Evolutionary conservation across 2,888 invertebrate species (phyloP), one percentile per base, ranked within the genome.

Genomic region (Noctua comes): DNA sequence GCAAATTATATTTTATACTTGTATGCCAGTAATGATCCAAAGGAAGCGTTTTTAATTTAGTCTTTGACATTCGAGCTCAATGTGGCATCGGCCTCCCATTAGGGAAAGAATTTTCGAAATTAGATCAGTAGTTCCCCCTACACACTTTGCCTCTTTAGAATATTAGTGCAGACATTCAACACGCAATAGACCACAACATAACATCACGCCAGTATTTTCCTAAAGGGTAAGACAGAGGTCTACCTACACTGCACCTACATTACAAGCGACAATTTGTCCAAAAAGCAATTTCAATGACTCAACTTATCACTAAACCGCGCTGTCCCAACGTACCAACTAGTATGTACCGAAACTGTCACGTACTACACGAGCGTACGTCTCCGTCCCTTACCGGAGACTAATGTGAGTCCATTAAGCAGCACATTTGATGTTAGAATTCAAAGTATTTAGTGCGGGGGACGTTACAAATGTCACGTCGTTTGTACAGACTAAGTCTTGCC

Each of bases 401-500:
- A 85, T 87, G 72, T 13, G 6, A 13, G 62, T n/a, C 74, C 85
- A 87, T 87, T 87, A 84, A 70, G 48, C 72, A 77, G 72, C 74
- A 76, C 85, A 70, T 84, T 85, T 87, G 81, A 84, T 83, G 84
- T 74, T 76, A 73, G 77, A 79, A 78, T 82, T 77, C 83, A 64
- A 76, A 83, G 88, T 88, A 89, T 89, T 88, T 89, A 86, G 84
- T 82, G 68, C 64, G 79, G 68, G 77, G 74, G 68, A 70, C 73
- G 83, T 80, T 80, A 89, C 86, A 88, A 87, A 89, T 87, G 89
- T 69, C 73, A 81, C 70, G 79, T 88, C 91, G 81, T 90, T 90
- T 89, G 88, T 90, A 83, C 74, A 31, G 83, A 73, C 82, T 85
- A 80, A 86, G 79, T 82, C 83, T 80, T 79, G 80, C 80, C 83